Evolutionary conservation across 2,888 invertebrate genomes (phyloP), one percentile per base, ranked within the genome.

Genomic region (Drosophila macrospina): DNA sequence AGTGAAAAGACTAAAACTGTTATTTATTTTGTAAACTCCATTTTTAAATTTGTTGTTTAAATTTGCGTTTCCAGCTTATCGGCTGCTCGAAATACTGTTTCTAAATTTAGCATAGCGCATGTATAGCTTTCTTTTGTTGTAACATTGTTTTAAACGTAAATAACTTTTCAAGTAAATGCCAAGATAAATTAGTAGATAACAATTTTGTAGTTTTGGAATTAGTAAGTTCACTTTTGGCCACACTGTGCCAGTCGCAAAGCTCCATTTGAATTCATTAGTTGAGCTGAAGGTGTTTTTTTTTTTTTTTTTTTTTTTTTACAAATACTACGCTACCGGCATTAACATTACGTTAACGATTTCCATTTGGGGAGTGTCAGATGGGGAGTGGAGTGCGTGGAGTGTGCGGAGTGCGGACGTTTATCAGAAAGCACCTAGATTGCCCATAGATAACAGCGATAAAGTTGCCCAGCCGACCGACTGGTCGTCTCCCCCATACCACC

Each of bases 391-490:
- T 8, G 42, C 16, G 57, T 2, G 30, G 3, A 30, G 30, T 24
- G 13, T 13, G 15, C 10, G 3, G n/a, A 0, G 16, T 7, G 34
- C 20, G 50, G 16, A 7, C 26, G 63, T 62, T 83, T 81, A 81
- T 81, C 84, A 80, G 75, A n/a, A 16, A 37, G 11, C 41, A 51
- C 37, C 24, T 42, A 69, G 70, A 83, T 83, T 67, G 76, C 42
- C 28, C 42, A 56, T 47, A 81, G 81, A 81, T 83, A 81, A 83
- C 48, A 48, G 66, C 71, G 75, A 77, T 80, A 79, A 78, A 63
- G 68, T 51, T 48, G 66, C 51, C 69, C 55, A 37, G 24, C 54
- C 57, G 55, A 41, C 28, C 62, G 20, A 39, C 4, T 16, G 11
- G 7, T 15, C 28, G 15, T 56, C 48, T 57, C 32, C 59, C 57